Evolutionary conservation across 2,113 vertebrate species (phyloP).

Genomic region (Anolis sagrei): DNA sequence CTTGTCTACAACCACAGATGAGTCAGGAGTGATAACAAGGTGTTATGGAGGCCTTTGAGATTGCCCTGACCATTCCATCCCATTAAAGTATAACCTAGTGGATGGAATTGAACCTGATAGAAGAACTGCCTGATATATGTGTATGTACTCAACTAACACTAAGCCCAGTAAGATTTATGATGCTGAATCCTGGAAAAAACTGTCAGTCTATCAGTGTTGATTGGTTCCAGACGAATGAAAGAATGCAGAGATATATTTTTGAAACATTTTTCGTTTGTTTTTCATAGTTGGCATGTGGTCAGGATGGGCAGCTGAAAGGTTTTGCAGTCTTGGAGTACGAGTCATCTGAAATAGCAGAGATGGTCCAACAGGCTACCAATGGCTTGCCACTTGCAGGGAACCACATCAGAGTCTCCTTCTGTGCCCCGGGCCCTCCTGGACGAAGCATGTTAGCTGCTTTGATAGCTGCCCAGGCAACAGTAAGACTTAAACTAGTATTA

Average conservation of each 20-base stretch:
- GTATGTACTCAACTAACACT: neutral
- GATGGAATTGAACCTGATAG: too few species aligned
- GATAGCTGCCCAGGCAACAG: conserved; percentile 92
- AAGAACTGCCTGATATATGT: too few species aligned
- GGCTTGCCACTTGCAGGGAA: conserved; percentile 80
- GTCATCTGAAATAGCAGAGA: conserved; percentile 82
- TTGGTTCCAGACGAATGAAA: neutral
- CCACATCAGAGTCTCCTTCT: conserved; percentile 88
- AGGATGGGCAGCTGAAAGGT: conserved; percentile 89
- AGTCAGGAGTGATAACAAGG: too few species aligned
- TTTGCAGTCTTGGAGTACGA: conserved; percentile 90
- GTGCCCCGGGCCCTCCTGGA: conserved; percentile 90
- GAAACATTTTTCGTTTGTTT: rapidly evolving
- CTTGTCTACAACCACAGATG: too few species aligned
- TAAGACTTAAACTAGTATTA: conserved; percentile 51
- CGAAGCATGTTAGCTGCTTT: conserved; percentile 92
- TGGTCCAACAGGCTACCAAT: conserved; percentile 78
- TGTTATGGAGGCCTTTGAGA: neutral
- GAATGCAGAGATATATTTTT: neutral
- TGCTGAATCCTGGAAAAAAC: neutral
- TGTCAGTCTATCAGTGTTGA: neutral
- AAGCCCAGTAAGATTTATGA: neutral
- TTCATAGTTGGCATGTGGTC: conserved; percentile 88
- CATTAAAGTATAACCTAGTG: neutral
- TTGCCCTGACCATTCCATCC: too few species aligned